Evolutionary conservation across 92 coral and sea anemone genomes (phyloP).

Genomic region (Epizoanthus ramosus): DNA sequence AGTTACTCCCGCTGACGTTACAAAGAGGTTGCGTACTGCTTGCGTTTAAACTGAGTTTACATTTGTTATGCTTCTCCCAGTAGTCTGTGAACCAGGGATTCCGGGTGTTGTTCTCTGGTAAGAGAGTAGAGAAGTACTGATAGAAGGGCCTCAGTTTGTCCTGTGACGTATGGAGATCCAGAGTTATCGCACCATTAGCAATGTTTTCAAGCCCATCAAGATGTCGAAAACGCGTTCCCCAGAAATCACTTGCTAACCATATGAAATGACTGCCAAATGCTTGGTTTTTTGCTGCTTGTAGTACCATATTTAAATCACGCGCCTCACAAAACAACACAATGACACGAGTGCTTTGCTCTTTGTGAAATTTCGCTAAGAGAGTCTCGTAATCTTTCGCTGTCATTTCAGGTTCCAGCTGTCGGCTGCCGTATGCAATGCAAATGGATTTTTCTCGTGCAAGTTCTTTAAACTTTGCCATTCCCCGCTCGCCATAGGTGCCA

Average conservation of each 20-base stretch:
- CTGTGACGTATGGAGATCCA: conserved; percentile 63
- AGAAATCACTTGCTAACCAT: conserved; percentile 89
- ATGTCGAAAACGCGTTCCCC: conserved; percentile 77
- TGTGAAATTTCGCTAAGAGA: conserved; percentile 40
- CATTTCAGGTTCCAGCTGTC: conserved; percentile 47
- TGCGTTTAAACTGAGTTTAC: conserved; percentile 48
- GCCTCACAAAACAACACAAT: conserved; percentile 75
- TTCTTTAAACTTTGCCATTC: conserved; percentile 59
- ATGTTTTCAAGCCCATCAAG: conserved; percentile 70
- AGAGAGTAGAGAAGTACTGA: conserved; percentile 61
- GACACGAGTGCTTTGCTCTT: conserved; percentile 55
- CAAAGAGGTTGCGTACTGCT: not conserved
- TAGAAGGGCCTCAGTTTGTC: conserved; percentile 61
- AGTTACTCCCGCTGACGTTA: conserved; percentile 11
- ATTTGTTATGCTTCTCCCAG: conserved; percentile 71
- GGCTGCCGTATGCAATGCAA: conserved; percentile 53
- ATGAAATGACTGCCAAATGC: conserved; percentile 46
- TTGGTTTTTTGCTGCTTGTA: conserved; percentile 64
- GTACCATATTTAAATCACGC: conserved; percentile 62
- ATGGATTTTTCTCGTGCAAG: conserved; percentile 43
- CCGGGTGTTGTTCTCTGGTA: conserved; percentile 65
- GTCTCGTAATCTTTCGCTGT: conserved; percentile 45
- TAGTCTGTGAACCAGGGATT: conserved; percentile 90
- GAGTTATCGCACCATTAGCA: conserved; percentile 86
- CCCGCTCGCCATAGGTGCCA: conserved; percentile 91